Conservation (phyloP, 2,888 invertebrate genomes). For the Drosophila mercatorum region DNA sequence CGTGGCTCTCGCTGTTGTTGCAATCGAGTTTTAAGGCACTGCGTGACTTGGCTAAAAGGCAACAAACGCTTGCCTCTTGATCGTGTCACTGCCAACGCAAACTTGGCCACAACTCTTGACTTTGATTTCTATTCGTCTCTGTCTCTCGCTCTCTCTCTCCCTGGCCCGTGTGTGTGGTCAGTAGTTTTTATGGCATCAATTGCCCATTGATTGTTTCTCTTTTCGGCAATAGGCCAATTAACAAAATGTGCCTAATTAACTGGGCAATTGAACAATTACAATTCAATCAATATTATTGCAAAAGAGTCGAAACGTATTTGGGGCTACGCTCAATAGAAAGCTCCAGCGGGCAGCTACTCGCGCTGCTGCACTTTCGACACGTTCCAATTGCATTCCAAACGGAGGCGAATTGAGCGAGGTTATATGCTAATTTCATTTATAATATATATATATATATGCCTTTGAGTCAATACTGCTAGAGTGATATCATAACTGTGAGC, state of each 20-base stretch:
- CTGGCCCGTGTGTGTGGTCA: neutral
- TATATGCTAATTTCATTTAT: constrained; percentile 57
- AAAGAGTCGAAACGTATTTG: constrained; percentile 15
- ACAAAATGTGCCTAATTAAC: constrained; percentile 60
- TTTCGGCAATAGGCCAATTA: constrained; percentile 64
- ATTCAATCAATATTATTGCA: constrained; percentile 57
- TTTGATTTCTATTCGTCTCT: constrained; percentile 33
- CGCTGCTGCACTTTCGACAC: constrained; percentile 42
- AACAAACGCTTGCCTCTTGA: constrained; percentile 37
- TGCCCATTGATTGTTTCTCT: constrained; percentile 27
- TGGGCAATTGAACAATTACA: constrained; percentile 65
- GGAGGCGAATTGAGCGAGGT: constrained; percentile 36
- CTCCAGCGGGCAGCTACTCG: constrained; percentile 6
- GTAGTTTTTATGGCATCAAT: constrained; percentile 24
- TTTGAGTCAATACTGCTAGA: constrained; percentile 31
- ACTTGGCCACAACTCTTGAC: constrained; percentile 24
- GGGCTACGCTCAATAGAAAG: constrained; percentile 27
- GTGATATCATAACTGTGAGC: constrained; percentile 65
- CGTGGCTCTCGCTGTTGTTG: neutral
- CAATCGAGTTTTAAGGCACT: constrained; percentile 72
- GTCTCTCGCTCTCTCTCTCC: neutral
- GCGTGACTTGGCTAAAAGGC: constrained; percentile 69
- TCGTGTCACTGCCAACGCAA: constrained; percentile 54
- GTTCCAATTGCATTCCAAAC: constrained; percentile 46
- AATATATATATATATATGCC: constrained; percentile 5